A percentile compares a stretch with the other conserved stretches of the same genome.
phyloP scores from a whole-genome alignment of 1,140 invertebrate species.

The Saccostrea glomerata region DNA sequence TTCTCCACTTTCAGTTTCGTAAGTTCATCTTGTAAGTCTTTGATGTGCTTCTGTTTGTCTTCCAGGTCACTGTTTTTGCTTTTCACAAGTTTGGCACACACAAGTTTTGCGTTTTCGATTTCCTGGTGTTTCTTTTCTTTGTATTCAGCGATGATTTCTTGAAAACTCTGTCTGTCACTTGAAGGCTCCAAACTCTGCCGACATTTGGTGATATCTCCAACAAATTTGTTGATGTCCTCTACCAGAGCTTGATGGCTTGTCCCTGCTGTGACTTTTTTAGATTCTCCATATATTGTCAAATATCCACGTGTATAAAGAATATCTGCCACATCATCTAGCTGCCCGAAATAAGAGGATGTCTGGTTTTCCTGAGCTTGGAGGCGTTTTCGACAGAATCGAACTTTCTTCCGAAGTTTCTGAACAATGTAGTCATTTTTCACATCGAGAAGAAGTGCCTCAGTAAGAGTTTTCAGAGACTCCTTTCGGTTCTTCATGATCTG shows the following conservation, averaged over 20 bases:
- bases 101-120: conserved; percentile 25
- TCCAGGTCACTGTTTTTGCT: conserved; percentile 36
- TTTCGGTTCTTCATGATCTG: conserved; percentile 26
- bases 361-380: conserved; percentile 37
- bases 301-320: conserved; percentile 13
- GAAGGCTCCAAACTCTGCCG: background rate
- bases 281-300: conserved; percentile 28
- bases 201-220: background rate
- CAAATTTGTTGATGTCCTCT: background rate
- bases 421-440: conserved; percentile 32
- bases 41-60: conserved; percentile 29
- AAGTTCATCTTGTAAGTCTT: conserved; percentile 22
- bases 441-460: background rate
- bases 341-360: conserved; percentile 25
- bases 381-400: conserved; percentile 10
- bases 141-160: conserved; percentile 27
- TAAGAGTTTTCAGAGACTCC: conserved; percentile 18
- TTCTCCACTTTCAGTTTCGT: conserved; percentile 31
- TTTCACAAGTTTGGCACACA: conserved; percentile 32
- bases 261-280: conserved; percentile 9
- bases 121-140: conserved; percentile 20
- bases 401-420: conserved; percentile 35
- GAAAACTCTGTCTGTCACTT: conserved; percentile 13
- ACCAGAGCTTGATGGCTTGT: conserved; percentile 34
- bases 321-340: conserved; percentile 37